Percentiles rank a stretch among this genome's conserved stretches.
These are phyloP conservation scores for Hapalemur alaotrensis DNA, from an alignment of 2,797 vertebrate genomes.

Conservation along the genomic window DNA sequence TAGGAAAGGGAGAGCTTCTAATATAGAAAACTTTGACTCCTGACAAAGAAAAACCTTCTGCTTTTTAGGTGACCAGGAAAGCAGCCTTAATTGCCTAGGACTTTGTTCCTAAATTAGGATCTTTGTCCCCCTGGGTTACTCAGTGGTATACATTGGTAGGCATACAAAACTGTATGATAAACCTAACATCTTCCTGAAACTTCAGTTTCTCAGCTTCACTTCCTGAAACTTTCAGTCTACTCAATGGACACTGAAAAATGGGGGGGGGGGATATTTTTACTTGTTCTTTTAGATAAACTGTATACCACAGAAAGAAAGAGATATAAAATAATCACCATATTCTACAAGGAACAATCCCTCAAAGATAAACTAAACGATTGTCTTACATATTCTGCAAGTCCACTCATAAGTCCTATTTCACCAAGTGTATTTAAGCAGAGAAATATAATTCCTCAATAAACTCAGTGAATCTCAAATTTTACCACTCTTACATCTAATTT, in stretches of 20 bases:
- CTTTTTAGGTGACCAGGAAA: neutral
- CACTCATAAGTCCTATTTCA: neutral
- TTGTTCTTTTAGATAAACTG: constrained; percentile 15
- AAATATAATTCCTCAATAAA: constrained; percentile 32
- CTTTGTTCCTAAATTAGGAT: neutral
- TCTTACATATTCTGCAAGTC: neutral
- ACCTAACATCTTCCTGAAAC: neutral
- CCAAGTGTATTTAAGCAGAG: neutral
- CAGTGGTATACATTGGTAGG: neutral
- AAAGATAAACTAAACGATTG: constrained; percentile 21
- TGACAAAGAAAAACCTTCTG: neutral
- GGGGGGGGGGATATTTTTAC: neutral
- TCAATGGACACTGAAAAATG: neutral
- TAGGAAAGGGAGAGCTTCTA: neutral
- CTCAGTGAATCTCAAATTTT: neutral
- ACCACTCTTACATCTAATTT: neutral
- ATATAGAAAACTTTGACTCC: neutral
- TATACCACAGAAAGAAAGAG: neutral
- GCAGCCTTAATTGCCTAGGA: neutral
- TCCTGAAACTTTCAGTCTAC: neutral
- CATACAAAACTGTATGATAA: constrained; percentile 9
- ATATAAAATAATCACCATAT: neutral
- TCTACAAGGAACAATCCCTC: neutral
- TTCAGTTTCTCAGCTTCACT: neutral
- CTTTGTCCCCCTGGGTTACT: neutral